Percentiles rank a stretch among this genome's conserved stretches.
phyloP scores from a whole-genome alignment of 1,140 invertebrate genomes.

The Drosophila trapezifrons region DNA sequence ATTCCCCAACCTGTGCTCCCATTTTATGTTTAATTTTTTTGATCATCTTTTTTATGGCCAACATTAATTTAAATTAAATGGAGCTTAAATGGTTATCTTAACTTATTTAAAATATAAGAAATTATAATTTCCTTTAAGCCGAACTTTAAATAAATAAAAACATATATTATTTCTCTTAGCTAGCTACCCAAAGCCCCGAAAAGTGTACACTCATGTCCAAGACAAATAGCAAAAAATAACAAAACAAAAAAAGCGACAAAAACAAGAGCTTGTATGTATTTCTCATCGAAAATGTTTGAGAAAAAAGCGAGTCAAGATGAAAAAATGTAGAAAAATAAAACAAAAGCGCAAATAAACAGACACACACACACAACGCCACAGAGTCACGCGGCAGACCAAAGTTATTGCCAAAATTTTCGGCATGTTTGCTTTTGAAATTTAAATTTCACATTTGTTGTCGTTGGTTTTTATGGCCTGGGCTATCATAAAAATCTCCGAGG shows the following conservation, averaged over 20 bases:
- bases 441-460: slow-evolving; percentile 73
- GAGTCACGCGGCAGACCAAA: slow-evolving; percentile 57
- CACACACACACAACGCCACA: slow-evolving; percentile 20
- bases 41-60: slow-evolving; percentile 11
- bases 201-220: slow-evolving; percentile 25
- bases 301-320: slow-evolving; percentile 55
- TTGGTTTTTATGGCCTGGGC: slow-evolving; percentile 66
- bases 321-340: slow-evolving; percentile 55
- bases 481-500: slow-evolving; percentile 68
- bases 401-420: slow-evolving; percentile 81
- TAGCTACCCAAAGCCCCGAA: neutral
- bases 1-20: slow-evolving; percentile 7
- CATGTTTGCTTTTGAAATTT: slow-evolving; percentile 83
- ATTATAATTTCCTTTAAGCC: neutral
- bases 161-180: too few species aligned
- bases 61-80: slow-evolving; percentile 13
- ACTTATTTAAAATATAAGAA: neutral
- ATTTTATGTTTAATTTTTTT: slow-evolving; percentile 1
- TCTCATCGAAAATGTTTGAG: slow-evolving; percentile 63
- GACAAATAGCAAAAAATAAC: slow-evolving; percentile 31
- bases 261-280: slow-evolving; percentile 39
- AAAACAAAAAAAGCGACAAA: slow-evolving; percentile 17
- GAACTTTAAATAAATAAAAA: neutral
- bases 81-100: slow-evolving; percentile 5
- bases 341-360: slow-evolving; percentile 37